Evolutionary conservation across 53 echinoderm and acorn worm species (phyloP).

Genomic region (Luidia sarsii): DNA sequence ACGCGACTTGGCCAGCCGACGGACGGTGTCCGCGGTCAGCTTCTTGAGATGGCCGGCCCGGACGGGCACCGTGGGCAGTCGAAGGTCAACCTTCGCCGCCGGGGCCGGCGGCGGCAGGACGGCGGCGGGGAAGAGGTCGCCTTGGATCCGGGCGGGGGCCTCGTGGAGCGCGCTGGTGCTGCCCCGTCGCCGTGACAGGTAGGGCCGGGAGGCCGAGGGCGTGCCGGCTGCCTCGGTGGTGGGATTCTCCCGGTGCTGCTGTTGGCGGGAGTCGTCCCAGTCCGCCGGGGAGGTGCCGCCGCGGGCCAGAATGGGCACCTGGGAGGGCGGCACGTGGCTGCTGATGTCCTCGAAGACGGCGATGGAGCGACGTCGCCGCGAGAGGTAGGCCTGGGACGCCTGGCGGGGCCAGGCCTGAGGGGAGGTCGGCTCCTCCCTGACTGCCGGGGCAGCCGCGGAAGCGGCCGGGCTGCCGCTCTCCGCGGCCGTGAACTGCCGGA

Average conservation of each 20-base stretch:
- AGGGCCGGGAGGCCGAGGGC: neutral
- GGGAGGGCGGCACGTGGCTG: neutral
- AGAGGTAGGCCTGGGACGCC: neutral
- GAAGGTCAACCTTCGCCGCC: neutral
- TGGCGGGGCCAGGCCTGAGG: too few relatives aligned
- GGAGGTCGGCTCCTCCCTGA: neutral
- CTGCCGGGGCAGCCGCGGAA: neutral
- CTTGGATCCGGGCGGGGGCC: neutral
- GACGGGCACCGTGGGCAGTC: neutral
- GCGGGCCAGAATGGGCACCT: neutral
- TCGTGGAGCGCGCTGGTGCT: neutral
- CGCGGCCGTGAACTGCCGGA: too few relatives aligned
- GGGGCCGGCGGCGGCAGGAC: neutral
- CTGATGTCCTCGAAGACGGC: neutral
- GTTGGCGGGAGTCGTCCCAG: neutral
- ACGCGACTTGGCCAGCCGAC: neutral
- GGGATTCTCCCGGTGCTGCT: neutral
- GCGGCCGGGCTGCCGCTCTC: neutral
- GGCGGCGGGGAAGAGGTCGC: neutral
- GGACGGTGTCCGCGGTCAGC: neutral
- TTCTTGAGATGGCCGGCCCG: too few relatives aligned
- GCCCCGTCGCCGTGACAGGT: neutral
- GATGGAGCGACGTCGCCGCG: neutral
- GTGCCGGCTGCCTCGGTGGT: neutral
- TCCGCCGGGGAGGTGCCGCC: neutral